Evolutionary conservation across 92 coral and sea anemone species (phyloP).

Genomic region (Plumapathes pennacea): DNA sequence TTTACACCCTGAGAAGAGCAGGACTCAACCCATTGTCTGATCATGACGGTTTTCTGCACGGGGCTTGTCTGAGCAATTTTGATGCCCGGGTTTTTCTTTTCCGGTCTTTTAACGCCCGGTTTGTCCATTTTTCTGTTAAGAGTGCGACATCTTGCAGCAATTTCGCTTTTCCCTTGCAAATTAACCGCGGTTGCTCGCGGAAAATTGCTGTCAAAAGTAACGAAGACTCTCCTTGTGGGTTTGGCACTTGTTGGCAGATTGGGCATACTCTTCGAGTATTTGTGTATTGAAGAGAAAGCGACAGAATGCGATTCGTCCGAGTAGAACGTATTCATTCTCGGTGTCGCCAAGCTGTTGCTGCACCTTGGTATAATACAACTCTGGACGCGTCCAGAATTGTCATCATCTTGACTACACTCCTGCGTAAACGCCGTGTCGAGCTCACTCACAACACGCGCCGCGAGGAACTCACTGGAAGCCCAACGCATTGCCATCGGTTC

Average conservation of each 20-base stretch:
- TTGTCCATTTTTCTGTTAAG: neutral
- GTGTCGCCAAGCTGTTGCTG: neutral
- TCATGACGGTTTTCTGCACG: slow-evolving; percentile 2
- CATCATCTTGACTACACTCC: neutral
- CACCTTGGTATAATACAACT: neutral
- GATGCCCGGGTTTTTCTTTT: neutral
- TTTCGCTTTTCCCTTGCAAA: neutral
- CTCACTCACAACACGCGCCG: slow-evolving; percentile 3
- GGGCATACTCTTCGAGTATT: neutral
- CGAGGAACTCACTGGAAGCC: slow-evolving; percentile 8
- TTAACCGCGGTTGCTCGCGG: neutral
- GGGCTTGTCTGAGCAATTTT: neutral
- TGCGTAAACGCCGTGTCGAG: neutral
- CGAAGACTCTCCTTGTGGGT: neutral
- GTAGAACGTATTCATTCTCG: neutral
- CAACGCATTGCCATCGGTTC: neutral
- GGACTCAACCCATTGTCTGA: slow-evolving; percentile 2
- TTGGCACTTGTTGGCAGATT: neutral
- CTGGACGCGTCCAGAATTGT: no score
- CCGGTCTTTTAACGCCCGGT: no score
- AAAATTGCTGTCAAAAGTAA: neutral
- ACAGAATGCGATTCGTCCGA: neutral
- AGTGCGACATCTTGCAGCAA: neutral
- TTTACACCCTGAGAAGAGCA: no score
- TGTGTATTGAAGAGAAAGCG: neutral